Evolutionary conservation across 2,888 invertebrate species (phyloP).

Genomic region (Conus canariensis): DNA sequence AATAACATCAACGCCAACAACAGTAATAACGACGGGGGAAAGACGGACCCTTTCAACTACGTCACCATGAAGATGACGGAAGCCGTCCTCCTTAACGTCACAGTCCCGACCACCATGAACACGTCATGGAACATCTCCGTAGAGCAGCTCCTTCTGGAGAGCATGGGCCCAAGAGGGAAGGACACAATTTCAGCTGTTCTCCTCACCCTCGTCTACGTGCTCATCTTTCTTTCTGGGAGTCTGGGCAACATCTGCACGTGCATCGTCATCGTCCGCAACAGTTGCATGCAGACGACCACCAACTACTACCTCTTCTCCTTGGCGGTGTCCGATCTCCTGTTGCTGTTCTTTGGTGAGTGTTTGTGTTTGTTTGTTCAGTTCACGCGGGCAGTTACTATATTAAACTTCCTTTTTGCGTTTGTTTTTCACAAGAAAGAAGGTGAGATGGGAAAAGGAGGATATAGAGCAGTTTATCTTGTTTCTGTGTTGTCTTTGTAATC

Average conservation of each 20-base stretch:
- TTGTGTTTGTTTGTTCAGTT: neutral
- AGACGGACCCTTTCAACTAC: too few species aligned
- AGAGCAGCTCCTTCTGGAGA: slow-evolving; percentile 42
- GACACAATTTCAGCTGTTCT: slow-evolving; percentile 47
- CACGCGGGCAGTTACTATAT: neutral
- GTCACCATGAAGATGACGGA: neutral
- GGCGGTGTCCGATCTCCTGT: slow-evolving; percentile 90
- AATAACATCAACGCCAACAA: too few species aligned
- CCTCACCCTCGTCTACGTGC: slow-evolving; percentile 52
- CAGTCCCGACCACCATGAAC: neutral
- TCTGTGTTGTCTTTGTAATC: neutral
- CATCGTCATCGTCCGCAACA: slow-evolving; percentile 67
- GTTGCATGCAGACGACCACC: slow-evolving; percentile 91
- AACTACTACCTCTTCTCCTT: slow-evolving; percentile 94
- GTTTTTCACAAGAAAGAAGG: neutral
- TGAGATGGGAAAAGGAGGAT: too few species aligned
- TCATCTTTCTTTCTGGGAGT: slow-evolving; percentile 57
- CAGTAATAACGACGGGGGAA: too few species aligned
- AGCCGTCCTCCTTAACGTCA: neutral
- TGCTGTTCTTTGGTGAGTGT: slow-evolving; percentile 85
- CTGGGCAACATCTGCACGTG: slow-evolving; percentile 63
- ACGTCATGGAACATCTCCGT: slow-evolving; percentile 35
- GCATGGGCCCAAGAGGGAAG: slow-evolving; percentile 48
- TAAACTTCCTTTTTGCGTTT: neutral
- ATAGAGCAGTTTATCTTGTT: neutral